Evolutionary conservation across 1,140 invertebrate species (phyloP), one percentile per base, ranked within the genome.

Genomic region (Euura saliciscinereae): DNA sequence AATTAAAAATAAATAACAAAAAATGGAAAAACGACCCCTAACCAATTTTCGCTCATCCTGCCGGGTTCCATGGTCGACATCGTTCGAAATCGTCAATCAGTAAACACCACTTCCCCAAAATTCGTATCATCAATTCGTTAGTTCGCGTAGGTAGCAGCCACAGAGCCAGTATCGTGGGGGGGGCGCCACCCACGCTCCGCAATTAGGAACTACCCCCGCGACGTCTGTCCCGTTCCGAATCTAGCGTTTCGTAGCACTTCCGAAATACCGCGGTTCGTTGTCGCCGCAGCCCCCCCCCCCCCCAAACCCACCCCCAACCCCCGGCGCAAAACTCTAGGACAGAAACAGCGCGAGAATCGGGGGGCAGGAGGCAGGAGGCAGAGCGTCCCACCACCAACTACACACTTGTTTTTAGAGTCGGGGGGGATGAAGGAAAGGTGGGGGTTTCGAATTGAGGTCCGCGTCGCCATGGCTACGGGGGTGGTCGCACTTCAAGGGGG

Each of bases 151-250:
- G 28, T 28, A 28, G 28, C 28, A 28, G 28, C 28, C 28, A 28
- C 28, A 28, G 28, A 28, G 28, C 28, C 28, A 28, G 28, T 28
- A 28, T 28, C 51, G 51, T 59, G 51, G 51, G 78, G 82, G 75
- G 76, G 77, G 78, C 78, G 78, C 78, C 78, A 81, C 78, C 82
- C 77, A 83, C 73, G 79, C 80, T 73, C 79, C 78, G 82, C 82
- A 84, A 85, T 85, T 84, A 84, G 82, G 82, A 84, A 83, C 82
- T 82, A 82, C 79, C 82, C 79, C 79, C 82, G n/a, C 28, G 28
- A 28, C 28, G 28, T 81, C 82, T 80, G 78, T 83, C 76, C 79
- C 78, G 83, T 83, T 84, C 78, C 79, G 74, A 67, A 74, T 81
- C 75, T 79, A 28, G 28, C 28, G 28, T n/a, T 59, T n/a, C 13